phyloP scores from a whole-genome alignment of 2,797 vertebrate species.

The Bucorvus abyssinicus region DNA sequence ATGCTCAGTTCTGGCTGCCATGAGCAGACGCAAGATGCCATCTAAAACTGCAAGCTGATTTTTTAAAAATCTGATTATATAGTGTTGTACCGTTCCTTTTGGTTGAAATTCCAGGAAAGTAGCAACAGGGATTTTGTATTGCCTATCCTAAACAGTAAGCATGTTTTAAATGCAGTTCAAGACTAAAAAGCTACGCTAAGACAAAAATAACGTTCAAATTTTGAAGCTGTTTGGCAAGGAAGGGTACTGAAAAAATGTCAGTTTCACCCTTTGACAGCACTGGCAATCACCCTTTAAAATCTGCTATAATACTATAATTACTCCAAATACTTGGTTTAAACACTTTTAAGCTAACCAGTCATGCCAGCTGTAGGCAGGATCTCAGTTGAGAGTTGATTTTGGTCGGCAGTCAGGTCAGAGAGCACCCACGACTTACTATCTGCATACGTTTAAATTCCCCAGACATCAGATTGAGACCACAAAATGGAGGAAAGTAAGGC shows the following conservation, averaged over 20 bases:
- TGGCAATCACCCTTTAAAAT: constrained; percentile 46
- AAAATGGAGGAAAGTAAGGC: constrained; percentile 36
- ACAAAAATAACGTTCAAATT: neutral
- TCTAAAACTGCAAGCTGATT: constrained; percentile 60
- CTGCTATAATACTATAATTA: constrained; percentile 45
- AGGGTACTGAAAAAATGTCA: constrained; percentile 13
- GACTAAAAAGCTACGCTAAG: neutral
- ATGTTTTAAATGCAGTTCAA: constrained; percentile 41
- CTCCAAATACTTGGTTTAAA: constrained; percentile 47
- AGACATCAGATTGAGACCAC: constrained; percentile 1
- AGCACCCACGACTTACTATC: constrained; percentile 32
- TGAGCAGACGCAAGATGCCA: constrained; percentile 49
- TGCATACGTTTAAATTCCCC: constrained; percentile 3
- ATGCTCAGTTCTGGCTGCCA: constrained; percentile 43
- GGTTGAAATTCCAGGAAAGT: constrained; percentile 65
- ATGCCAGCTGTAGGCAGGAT: neutral
- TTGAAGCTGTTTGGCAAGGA: constrained; percentile 38
- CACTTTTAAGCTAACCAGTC: neutral
- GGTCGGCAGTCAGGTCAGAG: constrained; percentile 5
- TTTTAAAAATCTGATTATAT: constrained; percentile 59
- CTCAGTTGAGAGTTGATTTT: neutral
- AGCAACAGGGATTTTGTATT: constrained; percentile 40
- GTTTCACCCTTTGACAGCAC: constrained; percentile 37
- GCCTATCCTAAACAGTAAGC: constrained; percentile 39
- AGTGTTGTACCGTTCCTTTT: constrained; percentile 48